Percentiles rank a stretch among this genome's conserved stretches.
These are phyloP conservation scores for Otus sunia DNA, from an alignment of 2,113 vertebrate species.

Conservation along the genomic window DNA sequence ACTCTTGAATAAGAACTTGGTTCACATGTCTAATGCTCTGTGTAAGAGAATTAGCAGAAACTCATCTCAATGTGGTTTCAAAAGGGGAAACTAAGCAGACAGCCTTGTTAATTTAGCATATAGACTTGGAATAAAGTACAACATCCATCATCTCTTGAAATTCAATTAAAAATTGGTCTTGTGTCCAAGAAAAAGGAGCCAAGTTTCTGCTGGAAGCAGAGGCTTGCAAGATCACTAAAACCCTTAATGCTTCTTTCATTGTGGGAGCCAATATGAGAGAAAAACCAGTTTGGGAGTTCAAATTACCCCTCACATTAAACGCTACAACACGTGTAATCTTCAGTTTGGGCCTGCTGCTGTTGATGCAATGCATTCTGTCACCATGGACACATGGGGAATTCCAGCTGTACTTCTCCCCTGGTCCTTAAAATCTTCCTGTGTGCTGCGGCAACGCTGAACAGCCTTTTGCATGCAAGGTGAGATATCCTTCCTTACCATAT, in stretches of 20 bases:
- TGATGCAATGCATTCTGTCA: conserved; percentile 50
- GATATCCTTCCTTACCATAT: neutral
- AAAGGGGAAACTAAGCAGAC: conserved; percentile 76
- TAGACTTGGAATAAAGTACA: conserved; percentile 76
- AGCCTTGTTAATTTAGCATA: conserved; percentile 83
- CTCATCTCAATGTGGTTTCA: conserved; percentile 62
- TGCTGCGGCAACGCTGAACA: neutral
- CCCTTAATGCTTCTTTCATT: conserved; percentile 76
- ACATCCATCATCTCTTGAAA: conserved; percentile 81
- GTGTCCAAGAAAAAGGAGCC: conserved; percentile 73
- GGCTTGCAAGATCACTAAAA: conserved; percentile 70
- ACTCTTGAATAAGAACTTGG: conserved; percentile 20
- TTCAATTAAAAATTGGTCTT: conserved; percentile 79
- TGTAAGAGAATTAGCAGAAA: conserved; percentile 74
- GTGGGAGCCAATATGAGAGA: conserved; percentile 69
- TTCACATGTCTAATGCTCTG: conserved; percentile 56
- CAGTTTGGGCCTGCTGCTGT: neutral
- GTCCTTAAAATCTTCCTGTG: neutral
- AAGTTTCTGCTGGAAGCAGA: conserved; percentile 68
- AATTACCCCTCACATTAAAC: conserved; percentile 64
- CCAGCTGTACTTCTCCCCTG: neutral
- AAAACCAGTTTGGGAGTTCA: conserved; percentile 59
- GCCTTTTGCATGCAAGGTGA: neutral
- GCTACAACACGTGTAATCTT: conserved; percentile 27
- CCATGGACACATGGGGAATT: neutral